Conservation (phyloP, 2,888 invertebrate species). For the Acleris emargana region DNA sequence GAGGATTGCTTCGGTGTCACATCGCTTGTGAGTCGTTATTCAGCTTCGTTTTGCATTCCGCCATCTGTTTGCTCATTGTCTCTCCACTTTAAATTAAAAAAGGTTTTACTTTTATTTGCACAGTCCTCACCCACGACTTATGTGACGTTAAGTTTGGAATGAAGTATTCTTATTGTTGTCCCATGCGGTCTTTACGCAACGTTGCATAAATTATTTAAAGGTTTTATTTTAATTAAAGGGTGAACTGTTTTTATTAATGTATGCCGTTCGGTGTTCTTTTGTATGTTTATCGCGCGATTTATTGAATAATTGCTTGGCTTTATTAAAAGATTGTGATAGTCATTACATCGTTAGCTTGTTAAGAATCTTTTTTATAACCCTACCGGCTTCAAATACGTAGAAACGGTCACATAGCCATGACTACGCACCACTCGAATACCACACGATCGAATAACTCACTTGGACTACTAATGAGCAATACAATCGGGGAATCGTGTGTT, state of each 20-base stretch:
- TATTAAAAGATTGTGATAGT: constrained; percentile 31
- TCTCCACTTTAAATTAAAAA: constrained; percentile 76
- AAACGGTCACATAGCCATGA: constrained; percentile 19
- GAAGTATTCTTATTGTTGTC: constrained; percentile 77
- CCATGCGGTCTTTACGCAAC: constrained; percentile 67
- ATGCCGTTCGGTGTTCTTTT: constrained; percentile 27
- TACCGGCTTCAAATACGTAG: constrained; percentile 13
- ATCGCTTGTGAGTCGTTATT: constrained; percentile 62
- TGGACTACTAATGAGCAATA: constrained; percentile 35
- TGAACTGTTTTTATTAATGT: no score
- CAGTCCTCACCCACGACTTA: constrained; percentile 79
- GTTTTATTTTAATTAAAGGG: constrained; percentile 70
- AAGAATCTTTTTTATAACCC: constrained; percentile 27
- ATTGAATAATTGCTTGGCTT: constrained; percentile 29
- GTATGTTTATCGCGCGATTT: constrained; percentile 34
- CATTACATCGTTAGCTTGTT: constrained; percentile 32
- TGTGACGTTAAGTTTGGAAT: constrained; percentile 80
- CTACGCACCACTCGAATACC: constrained; percentile 26
- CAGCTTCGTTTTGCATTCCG: constrained; percentile 77
- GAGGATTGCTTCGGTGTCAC: constrained; percentile 63
- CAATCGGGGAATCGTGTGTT: constrained; percentile 29
- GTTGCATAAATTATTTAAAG: constrained; percentile 73
- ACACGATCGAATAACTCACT: constrained; percentile 32
- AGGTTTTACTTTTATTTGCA: constrained; percentile 70
- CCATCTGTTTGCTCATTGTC: constrained; percentile 82